These are phyloP conservation scores for Ophion ellenae DNA, from an alignment of 2,888 invertebrate genomes.

Conservation along the genomic window DNA sequence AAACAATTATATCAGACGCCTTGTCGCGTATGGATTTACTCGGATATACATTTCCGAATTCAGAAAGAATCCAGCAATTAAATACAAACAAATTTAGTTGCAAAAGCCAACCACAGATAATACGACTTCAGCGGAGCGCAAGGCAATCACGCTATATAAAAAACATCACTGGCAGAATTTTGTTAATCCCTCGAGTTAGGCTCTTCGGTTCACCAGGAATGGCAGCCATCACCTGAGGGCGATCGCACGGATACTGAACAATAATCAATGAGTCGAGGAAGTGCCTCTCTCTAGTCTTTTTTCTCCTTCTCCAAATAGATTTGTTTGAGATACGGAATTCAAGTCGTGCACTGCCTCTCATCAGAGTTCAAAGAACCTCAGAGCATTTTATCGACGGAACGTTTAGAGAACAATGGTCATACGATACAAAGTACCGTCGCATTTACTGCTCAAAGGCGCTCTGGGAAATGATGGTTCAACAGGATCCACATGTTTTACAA, in stretches of 20 bases:
- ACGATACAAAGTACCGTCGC: background rate
- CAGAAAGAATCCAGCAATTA: too few relatives aligned
- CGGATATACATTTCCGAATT: too few relatives aligned
- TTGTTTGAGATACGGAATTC: background rate
- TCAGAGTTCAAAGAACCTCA: background rate
- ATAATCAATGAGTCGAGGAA: slow-evolving; percentile 8
- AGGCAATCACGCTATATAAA: background rate
- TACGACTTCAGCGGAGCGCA: background rate
- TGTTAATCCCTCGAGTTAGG: background rate
- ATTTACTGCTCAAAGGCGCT: background rate
- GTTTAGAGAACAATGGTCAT: background rate
- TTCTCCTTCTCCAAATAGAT: background rate
- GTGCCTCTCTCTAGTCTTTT: background rate
- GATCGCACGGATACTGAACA: slow-evolving; percentile 6
- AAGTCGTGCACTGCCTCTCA: background rate
- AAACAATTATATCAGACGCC: too few relatives aligned
- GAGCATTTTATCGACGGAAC: background rate
- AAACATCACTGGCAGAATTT: background rate
- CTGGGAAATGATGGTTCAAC: background rate
- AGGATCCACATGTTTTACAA: background rate
- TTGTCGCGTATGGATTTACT: too few relatives aligned
- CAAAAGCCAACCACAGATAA: background rate
- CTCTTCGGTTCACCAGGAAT: background rate
- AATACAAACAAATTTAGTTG: too few relatives aligned
- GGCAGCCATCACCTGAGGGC: background rate